phyloP scores from a whole-genome alignment of 2,888 invertebrate species.

The Caenorhabditis sp. region DNA sequence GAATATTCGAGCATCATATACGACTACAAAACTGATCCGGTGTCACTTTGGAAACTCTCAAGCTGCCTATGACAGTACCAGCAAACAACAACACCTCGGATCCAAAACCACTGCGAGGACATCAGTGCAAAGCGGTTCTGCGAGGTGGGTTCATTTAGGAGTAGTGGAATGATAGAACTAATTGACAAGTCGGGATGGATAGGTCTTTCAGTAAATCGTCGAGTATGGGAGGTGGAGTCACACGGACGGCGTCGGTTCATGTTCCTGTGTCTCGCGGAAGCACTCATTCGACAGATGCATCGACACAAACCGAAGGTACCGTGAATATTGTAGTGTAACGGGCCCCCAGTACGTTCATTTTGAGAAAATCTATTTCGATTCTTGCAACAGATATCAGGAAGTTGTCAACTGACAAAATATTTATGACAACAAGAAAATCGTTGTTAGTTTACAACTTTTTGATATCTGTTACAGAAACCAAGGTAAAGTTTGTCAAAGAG shows the following conservation, averaged over 20 bases:
- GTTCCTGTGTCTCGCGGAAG: slow-evolving; percentile 69
- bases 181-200: not conserved
- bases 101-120: slow-evolving; percentile 79
- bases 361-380: no score
- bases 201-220: slow-evolving; percentile 68
- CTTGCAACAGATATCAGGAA: no score
- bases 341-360: no score
- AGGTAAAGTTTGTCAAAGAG: no score
- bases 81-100: slow-evolving; percentile 77
- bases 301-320: slow-evolving; percentile 77
- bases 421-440: no score
- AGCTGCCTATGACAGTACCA: slow-evolving; percentile 80
- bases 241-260: slow-evolving; percentile 75
- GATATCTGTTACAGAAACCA: no score
- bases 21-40: slow-evolving; percentile 88
- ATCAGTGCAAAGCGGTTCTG: slow-evolving; percentile 79
- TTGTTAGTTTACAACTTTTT: no score
- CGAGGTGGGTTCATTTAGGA: slow-evolving; percentile 67
- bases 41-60: slow-evolving; percentile 82
- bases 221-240: slow-evolving; percentile 69
- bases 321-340: no score
- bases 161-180: not conserved
- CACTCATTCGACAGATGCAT: slow-evolving; percentile 67
- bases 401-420: no score
- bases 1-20: slow-evolving; percentile 89